These are phyloP conservation scores for Apamea sordens DNA, from an alignment of 2,888 invertebrate species.

Conservation along the genomic window DNA sequence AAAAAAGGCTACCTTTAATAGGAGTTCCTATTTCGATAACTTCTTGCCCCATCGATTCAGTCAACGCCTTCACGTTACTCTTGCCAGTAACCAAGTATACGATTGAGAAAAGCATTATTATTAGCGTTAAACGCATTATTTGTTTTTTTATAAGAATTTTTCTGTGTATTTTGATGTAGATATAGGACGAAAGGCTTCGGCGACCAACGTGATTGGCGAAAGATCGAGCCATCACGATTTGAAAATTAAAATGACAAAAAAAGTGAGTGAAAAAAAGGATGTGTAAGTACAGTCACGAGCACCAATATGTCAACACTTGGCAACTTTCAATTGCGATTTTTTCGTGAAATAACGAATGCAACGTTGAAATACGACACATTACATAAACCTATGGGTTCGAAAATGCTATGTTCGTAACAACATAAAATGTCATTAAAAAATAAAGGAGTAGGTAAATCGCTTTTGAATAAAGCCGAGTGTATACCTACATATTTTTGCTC, in stretches of 20 bases:
- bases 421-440: no score
- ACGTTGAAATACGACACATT: no score
- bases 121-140: slow-evolving; percentile 70
- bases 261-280: background rate
- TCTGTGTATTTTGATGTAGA: slow-evolving; percentile 30
- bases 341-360: no score
- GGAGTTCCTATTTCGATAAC: slow-evolving; percentile 82
- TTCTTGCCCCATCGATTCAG: slow-evolving; percentile 82
- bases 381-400: no score
- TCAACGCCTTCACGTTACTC: slow-evolving; percentile 73
- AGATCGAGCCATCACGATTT: slow-evolving; percentile 44
- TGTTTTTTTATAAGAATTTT: slow-evolving; percentile 21
- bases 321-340: no score
- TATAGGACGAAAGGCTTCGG: slow-evolving; percentile 10
- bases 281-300: no score
- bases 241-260: slow-evolving; percentile 27
- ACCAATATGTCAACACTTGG: no score
- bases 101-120: slow-evolving; percentile 56
- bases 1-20: slow-evolving; percentile 74
- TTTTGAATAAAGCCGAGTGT: no score
- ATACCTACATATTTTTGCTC: no score
- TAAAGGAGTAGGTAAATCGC: no score
- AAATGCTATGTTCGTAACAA: no score
- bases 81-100: slow-evolving; percentile 67
- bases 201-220: slow-evolving; percentile 39